phyloP scores from a whole-genome alignment of 2,888 invertebrate species.

The Embidobia sp. region DNA sequence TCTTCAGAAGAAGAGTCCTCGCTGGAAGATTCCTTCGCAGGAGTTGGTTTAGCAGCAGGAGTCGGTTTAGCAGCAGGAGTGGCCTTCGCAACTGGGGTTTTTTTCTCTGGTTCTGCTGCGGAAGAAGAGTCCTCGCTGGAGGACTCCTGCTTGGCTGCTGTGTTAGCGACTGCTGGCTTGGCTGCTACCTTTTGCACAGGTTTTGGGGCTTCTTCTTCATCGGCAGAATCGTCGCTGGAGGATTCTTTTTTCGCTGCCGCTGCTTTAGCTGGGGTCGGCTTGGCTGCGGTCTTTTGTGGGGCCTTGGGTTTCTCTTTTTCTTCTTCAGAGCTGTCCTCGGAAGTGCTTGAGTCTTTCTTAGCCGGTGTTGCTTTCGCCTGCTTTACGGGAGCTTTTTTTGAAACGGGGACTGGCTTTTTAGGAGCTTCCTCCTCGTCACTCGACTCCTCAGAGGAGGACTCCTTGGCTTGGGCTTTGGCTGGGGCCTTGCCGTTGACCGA shows the following conservation, averaged over 20 bases:
- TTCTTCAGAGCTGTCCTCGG: too few species aligned
- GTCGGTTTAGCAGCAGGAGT: slow-evolving; percentile 18
- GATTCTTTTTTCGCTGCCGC: slow-evolving; percentile 74
- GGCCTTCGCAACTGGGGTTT: neutral
- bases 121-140: slow-evolving; percentile 63
- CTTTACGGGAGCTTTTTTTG: too few species aligned
- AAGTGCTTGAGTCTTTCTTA: too few species aligned
- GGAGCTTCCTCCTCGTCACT: slow-evolving; percentile 46
- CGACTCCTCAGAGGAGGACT: slow-evolving; percentile 33
- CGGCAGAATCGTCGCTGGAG: slow-evolving; percentile 69
- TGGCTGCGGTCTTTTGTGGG: too few species aligned
- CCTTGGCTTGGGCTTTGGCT: too few species aligned
- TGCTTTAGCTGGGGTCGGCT: neutral
- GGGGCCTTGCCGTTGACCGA: slow-evolving; percentile 71
- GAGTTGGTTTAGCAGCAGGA: neutral
- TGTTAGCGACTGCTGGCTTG: slow-evolving; percentile 11
- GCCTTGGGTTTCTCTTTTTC: neutral
- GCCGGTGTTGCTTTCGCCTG: too few species aligned
- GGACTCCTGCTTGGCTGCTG: slow-evolving; percentile 29
- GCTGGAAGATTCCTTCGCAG: slow-evolving; percentile 79
- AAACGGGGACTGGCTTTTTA: too few species aligned
- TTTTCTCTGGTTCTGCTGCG: slow-evolving; percentile 35
- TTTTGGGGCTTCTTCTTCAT: slow-evolving; percentile 67
- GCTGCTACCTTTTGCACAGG: slow-evolving; percentile 61
- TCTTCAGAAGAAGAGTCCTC: slow-evolving; percentile 71